Evolutionary conservation across 2,113 vertebrate genomes (phyloP), one percentile per base, ranked within the genome.

Genomic region (Micronycteris hirsuta): DNA sequence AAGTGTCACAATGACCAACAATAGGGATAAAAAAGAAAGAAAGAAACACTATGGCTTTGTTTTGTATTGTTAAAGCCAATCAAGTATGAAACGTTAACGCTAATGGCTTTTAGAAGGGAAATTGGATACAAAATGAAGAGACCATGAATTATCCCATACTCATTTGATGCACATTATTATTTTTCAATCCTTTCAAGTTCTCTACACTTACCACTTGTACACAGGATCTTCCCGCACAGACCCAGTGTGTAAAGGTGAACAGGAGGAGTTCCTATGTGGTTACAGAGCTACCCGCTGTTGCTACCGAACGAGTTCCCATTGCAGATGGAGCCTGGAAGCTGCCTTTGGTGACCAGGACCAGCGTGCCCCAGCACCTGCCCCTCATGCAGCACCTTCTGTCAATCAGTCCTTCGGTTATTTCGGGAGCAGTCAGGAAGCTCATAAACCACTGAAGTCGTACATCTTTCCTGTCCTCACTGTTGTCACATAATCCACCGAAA

Each of bases 121-220:
- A 76, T 20, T 63, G 77, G 52, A 45, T 81, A 87, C 73, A 91
- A 85, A 36, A 94, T 56, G 70, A 95, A 89, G 63, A 56, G 43
- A 94, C 78, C 15, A 26, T 93, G 93, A 94, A 82, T 95, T 89
- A 96, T 61, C 88, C n/a, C 38, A 85, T 95, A 43, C 82, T 96
- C 94, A 92, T 68, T 94, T 86, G 10, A 54, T 91, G 49, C 88
- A 52, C 3, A 0, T 47, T 94, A 89, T 95, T 94, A 19, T 95
- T 92, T 94, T 94, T 61, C 61, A 91, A 61, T 84, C 94, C 84
- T 97, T 97, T 93, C 95, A 83, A 96, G 0, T 43, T 73, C 19
- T 20, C 10, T 61, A 47, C 28, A 31, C 10, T 52, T 22, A 87
- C 52, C 91, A 86, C 31, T 58, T 92, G 67, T 81, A 68, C 41